Base-by-base conservation (phyloP, 2,113 vertebrate genomes). In the Coptodon rendalli region DNA sequence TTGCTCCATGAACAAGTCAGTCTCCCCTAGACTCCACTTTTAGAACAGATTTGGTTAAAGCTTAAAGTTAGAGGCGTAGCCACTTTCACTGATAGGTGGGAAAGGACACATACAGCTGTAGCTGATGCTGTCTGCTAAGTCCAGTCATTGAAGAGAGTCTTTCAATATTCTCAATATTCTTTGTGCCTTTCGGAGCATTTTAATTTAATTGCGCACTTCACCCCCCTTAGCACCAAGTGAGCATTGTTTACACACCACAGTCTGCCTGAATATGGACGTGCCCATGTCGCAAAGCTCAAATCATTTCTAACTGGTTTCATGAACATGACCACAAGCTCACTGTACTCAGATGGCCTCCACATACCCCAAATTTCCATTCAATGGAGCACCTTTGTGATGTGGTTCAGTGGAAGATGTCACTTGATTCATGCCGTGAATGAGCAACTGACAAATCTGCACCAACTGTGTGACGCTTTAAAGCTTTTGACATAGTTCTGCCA, bases 11-110 rank as follows among this genome's bases (percentile, higher is more conserved):
- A 48, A 19, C 43, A 50, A 76, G 40, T 29, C 6, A 5, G 22
- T 76, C 43, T 27, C 19, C 71, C 9, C 24, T 48, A 27, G 22
- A 3, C 9, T 76, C 24, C 24, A 5, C 14, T 31, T 48, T 78
- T 31, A 48, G 27, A 76, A 76, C 43, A 7, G 9, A 50, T 78
- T 31, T 78, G 22, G 24, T 50, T 50, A 27, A 50, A 27, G 16
- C 24, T 50, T 78, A 19, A 78, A 78, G 0, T 31, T 12, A 50
- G 71, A 48, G 43, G 43, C 1, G 2, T 1, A 12, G 4, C 16
- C 16, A 50, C 71, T 8, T 29, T 29, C 43, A 50, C 71, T 50
- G 6, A 76, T 45, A 45, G 24, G 14, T 76, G 14, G 68, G 0
- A 29, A 24, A 48, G 14, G 40, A 17, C 40, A 27, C 68, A 3